phyloP scores from a whole-genome alignment of 2,797 vertebrate genomes.

The Malurus leucopterus region DNA sequence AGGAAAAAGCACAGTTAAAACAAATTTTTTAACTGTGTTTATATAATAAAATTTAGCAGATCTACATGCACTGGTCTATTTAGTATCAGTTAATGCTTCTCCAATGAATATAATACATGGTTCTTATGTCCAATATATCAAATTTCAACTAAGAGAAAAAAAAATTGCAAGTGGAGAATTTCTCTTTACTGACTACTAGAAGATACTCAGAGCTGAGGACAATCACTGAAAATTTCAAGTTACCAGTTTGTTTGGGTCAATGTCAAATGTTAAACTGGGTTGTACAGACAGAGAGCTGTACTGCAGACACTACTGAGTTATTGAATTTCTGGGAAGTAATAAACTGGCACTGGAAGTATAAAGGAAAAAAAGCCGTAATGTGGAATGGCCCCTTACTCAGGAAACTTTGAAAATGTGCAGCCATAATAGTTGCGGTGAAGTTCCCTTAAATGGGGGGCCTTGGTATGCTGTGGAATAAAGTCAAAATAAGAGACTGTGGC shows the following conservation, averaged over 20 bases:
- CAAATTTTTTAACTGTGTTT: not conserved
- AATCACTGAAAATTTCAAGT: not conserved
- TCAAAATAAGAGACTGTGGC: conserved; percentile 45
- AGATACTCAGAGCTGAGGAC: not conserved
- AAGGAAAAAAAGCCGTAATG: conserved; percentile 25
- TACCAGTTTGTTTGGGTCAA: not conserved
- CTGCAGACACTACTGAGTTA: not conserved
- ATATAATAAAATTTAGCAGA: not conserved
- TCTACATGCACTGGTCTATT: not conserved
- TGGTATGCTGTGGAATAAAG: conserved; percentile 45
- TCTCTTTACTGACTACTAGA: not conserved
- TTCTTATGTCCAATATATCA: not conserved
- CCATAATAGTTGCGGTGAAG: conserved; percentile 42
- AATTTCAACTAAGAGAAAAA: not conserved
- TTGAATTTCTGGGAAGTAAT: conserved; percentile 33
- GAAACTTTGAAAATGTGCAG: conserved; percentile 53
- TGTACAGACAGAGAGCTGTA: not conserved
- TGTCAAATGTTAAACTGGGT: not conserved
- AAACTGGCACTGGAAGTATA: conserved; percentile 11
- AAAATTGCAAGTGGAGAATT: not conserved
- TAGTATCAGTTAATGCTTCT: not conserved
- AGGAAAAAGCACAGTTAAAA: not conserved
- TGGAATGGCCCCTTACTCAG: conserved; percentile 25
- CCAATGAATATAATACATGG: not conserved
- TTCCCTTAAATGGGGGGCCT: conserved; percentile 45